Base-by-base conservation (phyloP, 1,140 invertebrate genomes). In the Dreissena polymorpha region DNA sequence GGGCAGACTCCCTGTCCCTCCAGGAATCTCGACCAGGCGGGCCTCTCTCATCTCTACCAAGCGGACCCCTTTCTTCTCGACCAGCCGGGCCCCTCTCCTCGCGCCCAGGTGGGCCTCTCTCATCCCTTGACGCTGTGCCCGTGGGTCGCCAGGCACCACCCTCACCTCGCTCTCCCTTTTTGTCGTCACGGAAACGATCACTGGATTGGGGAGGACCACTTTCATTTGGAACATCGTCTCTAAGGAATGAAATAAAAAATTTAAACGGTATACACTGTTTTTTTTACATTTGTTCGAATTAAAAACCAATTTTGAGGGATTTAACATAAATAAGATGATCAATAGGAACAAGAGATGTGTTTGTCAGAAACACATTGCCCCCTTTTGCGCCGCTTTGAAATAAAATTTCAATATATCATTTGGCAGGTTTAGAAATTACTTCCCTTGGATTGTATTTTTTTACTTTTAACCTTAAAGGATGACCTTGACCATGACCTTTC, bases 141-240 rank as follows among this genome's bases (percentile, higher is more conserved):
- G 51, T 55, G 69, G 71, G 64, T 14, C 71, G 53, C 49, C 65
- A 77, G 16, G 77, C 63, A 25, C 57, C 84, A 60, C 84, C 67
- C 73, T 63, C 80, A 12, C 78, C 55, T 65, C 74, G 71, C 50
- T 53, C 72, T 53, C 81, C 84, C 55, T 85, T 78, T 77, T 73
- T 74, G 60, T 72, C 78, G 21, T 81, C 78, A 71, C 53, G 23
- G n/a, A 55, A n/a, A 64, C 39, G 39, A 39, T 39, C 39, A 39
- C 3, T 39, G 39, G 39, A 2, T 39, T 2, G 39, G 39, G 39
- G 39, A 2, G 39, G 39, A 8, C 39, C 39, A 39, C 39, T 39
- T 39, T 39, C 39, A 39, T 39, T 39, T 39, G 39, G 39, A 39
- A 2, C 39, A 5, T 39, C 39, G 8, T 39, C 39, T 39, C 39